Conservation (phyloP, 2,797 vertebrate species). For the Streptopelia turtur region DNA sequence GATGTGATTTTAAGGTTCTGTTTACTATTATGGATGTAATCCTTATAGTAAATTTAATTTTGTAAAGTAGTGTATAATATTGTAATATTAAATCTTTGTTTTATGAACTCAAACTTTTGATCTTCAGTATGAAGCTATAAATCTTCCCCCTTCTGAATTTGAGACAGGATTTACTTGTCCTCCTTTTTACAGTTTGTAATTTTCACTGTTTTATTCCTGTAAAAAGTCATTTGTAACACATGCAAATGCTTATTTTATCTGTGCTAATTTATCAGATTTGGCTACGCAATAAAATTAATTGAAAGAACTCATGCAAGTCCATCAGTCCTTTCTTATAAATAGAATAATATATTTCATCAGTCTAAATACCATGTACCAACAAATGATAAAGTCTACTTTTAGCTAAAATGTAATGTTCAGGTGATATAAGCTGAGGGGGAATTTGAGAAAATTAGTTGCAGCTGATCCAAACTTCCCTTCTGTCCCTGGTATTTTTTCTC, state of each 20-base stretch:
- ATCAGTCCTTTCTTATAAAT: slow-evolving; percentile 55
- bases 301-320: slow-evolving; percentile 70
- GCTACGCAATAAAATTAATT: slow-evolving; percentile 84
- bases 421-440: not conserved
- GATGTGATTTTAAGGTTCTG: slow-evolving; percentile 81
- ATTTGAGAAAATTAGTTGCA: not conserved
- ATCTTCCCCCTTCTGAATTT: slow-evolving; percentile 74
- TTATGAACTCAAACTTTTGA: slow-evolving; percentile 76
- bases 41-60: slow-evolving; percentile 81
- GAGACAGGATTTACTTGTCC: slow-evolving; percentile 80
- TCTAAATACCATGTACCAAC: not conserved
- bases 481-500: not conserved
- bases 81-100: slow-evolving; percentile 84
- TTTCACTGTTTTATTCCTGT: slow-evolving; percentile 84
- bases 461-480: not conserved
- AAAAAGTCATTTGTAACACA: slow-evolving; percentile 84
- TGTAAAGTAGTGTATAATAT: slow-evolving; percentile 88
- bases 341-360: not conserved
- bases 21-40: slow-evolving; percentile 78
- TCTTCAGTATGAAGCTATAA: slow-evolving; percentile 76
- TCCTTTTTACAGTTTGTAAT: slow-evolving; percentile 85
- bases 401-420: not conserved
- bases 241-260: slow-evolving; percentile 82
- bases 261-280: slow-evolving; percentile 84
- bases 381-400: not conserved